Percentiles rank a stretch among this genome's conserved stretches.
Conservation (phyloP, 2,888 invertebrate genomes). For the Drosophila phalerata region DNA sequence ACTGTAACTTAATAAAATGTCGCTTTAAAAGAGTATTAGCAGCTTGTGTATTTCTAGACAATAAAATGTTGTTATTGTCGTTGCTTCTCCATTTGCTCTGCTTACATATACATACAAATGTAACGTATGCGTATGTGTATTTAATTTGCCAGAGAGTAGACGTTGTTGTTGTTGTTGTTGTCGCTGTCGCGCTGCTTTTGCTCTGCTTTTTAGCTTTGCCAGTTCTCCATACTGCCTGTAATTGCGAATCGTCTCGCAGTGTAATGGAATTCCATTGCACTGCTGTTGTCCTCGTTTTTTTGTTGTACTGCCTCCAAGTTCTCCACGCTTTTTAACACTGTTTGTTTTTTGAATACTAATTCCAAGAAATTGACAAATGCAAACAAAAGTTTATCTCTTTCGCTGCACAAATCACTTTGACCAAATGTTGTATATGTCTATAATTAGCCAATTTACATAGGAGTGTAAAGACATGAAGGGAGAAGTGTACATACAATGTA, state of each 20-base stretch:
- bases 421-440: conserved; percentile 21
- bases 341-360: conserved; percentile 28
- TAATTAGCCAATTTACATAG: conserved; percentile 22
- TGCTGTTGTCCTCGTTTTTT: conserved; percentile 9
- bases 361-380: conserved; percentile 36
- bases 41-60: neutral
- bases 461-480: neutral
- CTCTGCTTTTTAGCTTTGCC: conserved; percentile 10
- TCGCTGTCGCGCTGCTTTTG: conserved; percentile 8
- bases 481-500: neutral
- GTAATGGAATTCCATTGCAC: conserved; percentile 44
- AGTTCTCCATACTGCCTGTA: conserved; percentile 29
- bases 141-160: conserved; percentile 54
- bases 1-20: neutral
- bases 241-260: conserved; percentile 46
- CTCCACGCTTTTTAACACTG: conserved; percentile 15
- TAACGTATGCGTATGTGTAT: conserved; percentile 14
- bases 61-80: conserved; percentile 14
- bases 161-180: conserved; percentile 3
- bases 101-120: conserved; percentile 12
- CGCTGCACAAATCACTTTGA: conserved; percentile 31
- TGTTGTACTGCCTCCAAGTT: conserved; percentile 22
- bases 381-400: conserved; percentile 15
- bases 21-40: conserved; percentile 20
- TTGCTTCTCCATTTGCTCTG: conserved; percentile 34